Evolutionary conservation across 2,888 invertebrate species (phyloP).

Genomic region (Lasius platythorax): DNA sequence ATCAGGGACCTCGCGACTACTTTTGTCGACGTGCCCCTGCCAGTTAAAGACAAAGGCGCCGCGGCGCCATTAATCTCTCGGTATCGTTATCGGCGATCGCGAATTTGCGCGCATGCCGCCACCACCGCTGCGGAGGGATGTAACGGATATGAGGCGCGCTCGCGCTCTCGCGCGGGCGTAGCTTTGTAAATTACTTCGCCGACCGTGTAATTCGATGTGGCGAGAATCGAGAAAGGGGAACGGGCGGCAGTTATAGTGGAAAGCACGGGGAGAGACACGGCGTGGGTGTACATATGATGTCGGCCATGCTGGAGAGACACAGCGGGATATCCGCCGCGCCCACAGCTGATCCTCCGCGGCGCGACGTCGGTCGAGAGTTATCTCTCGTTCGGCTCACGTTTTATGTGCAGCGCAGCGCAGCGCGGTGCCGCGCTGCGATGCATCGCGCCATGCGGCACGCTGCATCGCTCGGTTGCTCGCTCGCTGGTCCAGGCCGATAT

Average conservation of each 20-base stretch:
- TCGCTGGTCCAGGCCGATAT: constrained; percentile 43
- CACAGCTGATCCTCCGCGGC: constrained; percentile 72
- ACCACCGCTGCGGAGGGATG: constrained; percentile 59
- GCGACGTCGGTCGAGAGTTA: constrained; percentile 38
- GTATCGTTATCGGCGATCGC: constrained; percentile 69
- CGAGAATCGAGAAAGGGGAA: constrained; percentile 45
- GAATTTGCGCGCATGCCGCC: constrained; percentile 63
- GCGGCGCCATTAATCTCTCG: constrained; percentile 66
- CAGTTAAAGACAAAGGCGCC: constrained; percentile 50
- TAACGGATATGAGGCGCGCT: constrained; percentile 71
- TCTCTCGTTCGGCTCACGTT: constrained; percentile 60
- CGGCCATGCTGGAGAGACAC: constrained; percentile 82
- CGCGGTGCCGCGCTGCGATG: background rate
- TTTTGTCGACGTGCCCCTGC: constrained; percentile 38
- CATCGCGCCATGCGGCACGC: constrained; percentile 32
- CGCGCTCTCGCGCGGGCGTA: constrained; percentile 63
- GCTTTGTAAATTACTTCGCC: constrained; percentile 72
- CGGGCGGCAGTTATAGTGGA: constrained; percentile 5
- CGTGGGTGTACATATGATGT: constrained; percentile 80
- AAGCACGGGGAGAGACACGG: constrained; percentile 51
- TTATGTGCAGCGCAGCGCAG: constrained; percentile 46
- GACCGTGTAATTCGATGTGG: constrained; percentile 73
- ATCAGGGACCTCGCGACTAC: constrained; percentile 42
- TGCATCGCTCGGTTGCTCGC: constrained; percentile 28
- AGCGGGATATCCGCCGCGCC: constrained; percentile 83